Percentiles rank a stretch among this genome's conserved stretches.
These are phyloP conservation scores for Lasius fuliginosus DNA, from an alignment of 2,888 invertebrate species.

Conservation along the genomic window DNA sequence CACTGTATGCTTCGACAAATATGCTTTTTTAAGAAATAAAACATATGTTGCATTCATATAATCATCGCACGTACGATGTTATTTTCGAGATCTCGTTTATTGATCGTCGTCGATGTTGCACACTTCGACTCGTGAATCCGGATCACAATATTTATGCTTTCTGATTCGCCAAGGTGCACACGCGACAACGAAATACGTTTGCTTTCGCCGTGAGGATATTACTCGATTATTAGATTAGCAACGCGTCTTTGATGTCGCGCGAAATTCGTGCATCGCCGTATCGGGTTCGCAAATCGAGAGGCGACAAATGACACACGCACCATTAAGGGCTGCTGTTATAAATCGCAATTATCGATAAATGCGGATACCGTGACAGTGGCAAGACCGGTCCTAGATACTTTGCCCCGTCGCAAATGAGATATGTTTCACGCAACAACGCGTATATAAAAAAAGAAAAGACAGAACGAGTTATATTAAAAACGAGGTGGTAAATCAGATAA, in stretches of 20 bases:
- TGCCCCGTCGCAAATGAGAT: slow-evolving; percentile 21
- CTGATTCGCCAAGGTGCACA: slow-evolving; percentile 37
- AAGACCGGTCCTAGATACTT: slow-evolving; percentile 45
- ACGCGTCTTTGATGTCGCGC: slow-evolving; percentile 72
- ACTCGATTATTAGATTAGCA: slow-evolving; percentile 70
- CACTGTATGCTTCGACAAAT: not conserved
- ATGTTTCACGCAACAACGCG: slow-evolving; percentile 26
- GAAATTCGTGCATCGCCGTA: slow-evolving; percentile 23
- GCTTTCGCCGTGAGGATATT: slow-evolving; percentile 50
- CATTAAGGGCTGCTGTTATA: slow-evolving; percentile 77
- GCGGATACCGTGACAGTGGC: slow-evolving; percentile 33
- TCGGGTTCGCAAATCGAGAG: slow-evolving; percentile 50
- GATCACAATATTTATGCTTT: slow-evolving; percentile 60
- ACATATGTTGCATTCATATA: not conserved
- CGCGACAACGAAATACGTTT: slow-evolving; percentile 58
- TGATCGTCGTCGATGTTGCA: slow-evolving; percentile 4
- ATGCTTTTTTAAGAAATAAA: not conserved
- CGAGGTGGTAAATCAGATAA: slow-evolving; percentile 2
- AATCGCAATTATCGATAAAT: slow-evolving; percentile 79
- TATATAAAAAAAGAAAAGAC: slow-evolving; percentile 37
- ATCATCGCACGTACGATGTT: not conserved
- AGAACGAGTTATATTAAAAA: slow-evolving; percentile 29
- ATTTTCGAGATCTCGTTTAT: slow-evolving; percentile 5
- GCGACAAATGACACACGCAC: slow-evolving; percentile 77
- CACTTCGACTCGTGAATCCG: slow-evolving; percentile 35